Conservation (phyloP, 37 sponge, comb jelly and placozoan species). For the Bolinopsis microptera region DNA sequence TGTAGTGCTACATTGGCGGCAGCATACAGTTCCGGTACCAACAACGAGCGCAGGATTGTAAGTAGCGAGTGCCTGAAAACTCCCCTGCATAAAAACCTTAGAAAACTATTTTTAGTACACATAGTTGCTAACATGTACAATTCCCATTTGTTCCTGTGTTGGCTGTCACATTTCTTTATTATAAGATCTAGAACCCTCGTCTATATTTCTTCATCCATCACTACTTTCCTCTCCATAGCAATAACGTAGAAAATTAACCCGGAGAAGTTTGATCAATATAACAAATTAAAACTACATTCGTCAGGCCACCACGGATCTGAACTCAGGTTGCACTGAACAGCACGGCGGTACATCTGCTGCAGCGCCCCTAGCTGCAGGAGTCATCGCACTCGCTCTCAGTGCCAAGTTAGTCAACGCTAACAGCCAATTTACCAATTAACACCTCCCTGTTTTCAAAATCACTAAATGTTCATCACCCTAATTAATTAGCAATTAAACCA, state of each 20-base stretch:
- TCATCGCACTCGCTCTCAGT: constrained; percentile 26
- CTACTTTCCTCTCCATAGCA: too few species aligned
- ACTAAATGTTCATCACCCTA: too few species aligned
- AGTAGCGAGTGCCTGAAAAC: not conserved
- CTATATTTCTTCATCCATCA: too few species aligned
- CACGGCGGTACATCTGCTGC: constrained; percentile 45
- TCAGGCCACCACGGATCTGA: constrained; percentile 32
- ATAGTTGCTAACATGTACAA: not conserved
- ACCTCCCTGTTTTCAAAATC: too few species aligned
- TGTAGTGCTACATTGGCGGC: constrained; percentile 23
- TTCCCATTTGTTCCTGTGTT: not conserved
- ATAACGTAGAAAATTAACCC: too few species aligned
- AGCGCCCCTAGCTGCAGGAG: constrained; percentile 21
- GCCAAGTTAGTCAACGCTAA: constrained; percentile 4
- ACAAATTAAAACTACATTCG: not conserved
- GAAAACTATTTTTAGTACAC: not conserved
- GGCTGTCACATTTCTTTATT: not conserved
- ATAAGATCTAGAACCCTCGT: too few species aligned
- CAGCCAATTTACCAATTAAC: too few species aligned
- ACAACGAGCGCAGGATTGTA: not conserved
- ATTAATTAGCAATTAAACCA: not conserved
- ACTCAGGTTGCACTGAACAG: not conserved
- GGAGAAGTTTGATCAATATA: too few species aligned
- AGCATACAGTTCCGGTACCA: constrained; percentile 12
- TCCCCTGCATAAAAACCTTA: too few species aligned